Evolutionary conservation across 2,113 vertebrate genomes (phyloP).

Genomic region (Datnioides undecimradiatus): DNA sequence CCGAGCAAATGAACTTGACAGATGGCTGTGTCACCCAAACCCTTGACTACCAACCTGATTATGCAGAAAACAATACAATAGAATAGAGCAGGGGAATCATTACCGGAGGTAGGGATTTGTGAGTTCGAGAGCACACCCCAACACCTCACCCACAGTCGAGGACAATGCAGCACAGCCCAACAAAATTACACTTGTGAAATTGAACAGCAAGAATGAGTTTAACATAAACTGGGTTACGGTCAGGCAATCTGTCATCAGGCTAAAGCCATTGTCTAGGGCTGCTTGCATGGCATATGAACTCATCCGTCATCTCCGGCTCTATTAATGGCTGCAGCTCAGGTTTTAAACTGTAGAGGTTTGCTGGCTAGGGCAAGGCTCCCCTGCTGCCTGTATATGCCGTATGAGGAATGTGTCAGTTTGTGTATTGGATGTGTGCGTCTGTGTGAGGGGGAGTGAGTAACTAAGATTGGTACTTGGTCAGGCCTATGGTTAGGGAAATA

Average conservation of each 20-base stretch:
- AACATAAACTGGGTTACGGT: conserved; percentile 99
- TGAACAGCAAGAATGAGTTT: conserved; percentile 99
- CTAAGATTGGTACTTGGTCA: conserved; percentile 21
- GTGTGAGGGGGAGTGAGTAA: background rate
- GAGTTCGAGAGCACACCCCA: conserved; percentile 75
- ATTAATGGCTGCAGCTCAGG: conserved; percentile 90
- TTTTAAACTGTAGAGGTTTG: conserved; percentile 89
- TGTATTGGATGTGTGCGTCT: conserved; percentile 37
- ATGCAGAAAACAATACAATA: conserved; percentile 99
- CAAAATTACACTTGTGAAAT: conserved; percentile 98
- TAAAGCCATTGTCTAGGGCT: conserved; percentile 95
- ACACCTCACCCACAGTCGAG: conserved; percentile 92
- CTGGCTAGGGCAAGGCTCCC: conserved; percentile 79
- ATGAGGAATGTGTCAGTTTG: conserved; percentile 63
- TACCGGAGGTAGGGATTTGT: conserved; percentile 89
- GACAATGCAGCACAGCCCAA: conserved; percentile 92
- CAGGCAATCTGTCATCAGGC: conserved; percentile 97
- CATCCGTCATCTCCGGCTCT: conserved; percentile 96
- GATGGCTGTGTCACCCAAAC: conserved; percentile 99
- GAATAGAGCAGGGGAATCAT: conserved; percentile 95
- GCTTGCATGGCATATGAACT: conserved; percentile 99
- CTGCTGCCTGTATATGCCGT: conserved; percentile 53
- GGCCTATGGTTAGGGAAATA: background rate
- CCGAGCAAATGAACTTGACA: conserved; percentile 99
- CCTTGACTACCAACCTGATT: conserved; percentile 99